Percentiles rank a stretch among this genome's conserved stretches.
Conservation (phyloP, 1,140 invertebrate species). For the Linepithema humile region DNA sequence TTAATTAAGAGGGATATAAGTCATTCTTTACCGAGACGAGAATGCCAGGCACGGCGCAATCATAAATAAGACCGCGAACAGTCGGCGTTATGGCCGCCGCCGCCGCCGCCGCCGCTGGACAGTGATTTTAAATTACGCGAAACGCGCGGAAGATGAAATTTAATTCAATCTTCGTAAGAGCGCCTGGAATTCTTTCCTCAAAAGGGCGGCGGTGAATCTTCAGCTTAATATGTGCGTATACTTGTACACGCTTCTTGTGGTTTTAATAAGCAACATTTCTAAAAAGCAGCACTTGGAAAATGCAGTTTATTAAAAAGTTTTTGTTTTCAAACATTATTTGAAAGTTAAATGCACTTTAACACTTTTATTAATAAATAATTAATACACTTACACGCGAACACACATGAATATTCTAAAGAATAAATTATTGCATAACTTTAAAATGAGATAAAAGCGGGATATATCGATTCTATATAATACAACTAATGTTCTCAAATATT, state of each 20-base stretch:
- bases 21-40: slow-evolving; percentile 35
- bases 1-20: slow-evolving; percentile 54
- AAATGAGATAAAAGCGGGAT: no score
- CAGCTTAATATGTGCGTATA: not conserved
- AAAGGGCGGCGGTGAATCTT: slow-evolving; percentile 5
- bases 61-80: slow-evolving; percentile 54
- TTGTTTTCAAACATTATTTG: not conserved
- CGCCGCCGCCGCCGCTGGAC: not conserved
- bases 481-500: no score
- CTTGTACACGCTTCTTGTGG: not conserved
- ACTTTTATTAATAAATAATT: not conserved
- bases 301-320: not conserved
- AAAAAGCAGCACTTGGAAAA: no score
- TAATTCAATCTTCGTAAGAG: slow-evolving; percentile 55
- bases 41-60: slow-evolving; percentile 40
- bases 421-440: no score
- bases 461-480: no score
- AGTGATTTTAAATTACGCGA: slow-evolving; percentile 62
- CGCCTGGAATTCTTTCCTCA: slow-evolving; percentile 11
- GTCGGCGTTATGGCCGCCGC: slow-evolving; percentile 26
- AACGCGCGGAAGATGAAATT: slow-evolving; percentile 46
- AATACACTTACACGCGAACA: no score
- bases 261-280: not conserved
- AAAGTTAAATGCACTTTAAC: not conserved
- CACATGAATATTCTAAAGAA: no score